Conservation (phyloP, 2,113 vertebrate species). For the Corydoras maculifer region DNA sequence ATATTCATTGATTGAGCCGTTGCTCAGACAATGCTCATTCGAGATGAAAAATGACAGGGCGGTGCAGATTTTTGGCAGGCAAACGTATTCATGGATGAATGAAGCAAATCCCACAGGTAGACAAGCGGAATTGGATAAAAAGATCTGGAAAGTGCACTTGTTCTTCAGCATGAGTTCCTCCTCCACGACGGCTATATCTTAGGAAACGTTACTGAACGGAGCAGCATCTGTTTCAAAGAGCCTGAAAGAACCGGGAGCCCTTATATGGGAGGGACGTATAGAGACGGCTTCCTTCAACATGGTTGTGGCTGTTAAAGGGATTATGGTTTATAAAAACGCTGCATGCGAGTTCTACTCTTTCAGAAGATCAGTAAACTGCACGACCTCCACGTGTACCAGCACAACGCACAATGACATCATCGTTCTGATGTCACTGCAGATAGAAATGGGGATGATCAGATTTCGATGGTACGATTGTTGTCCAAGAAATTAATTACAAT, state of each 20-base stretch:
- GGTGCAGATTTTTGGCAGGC: constrained; percentile 14
- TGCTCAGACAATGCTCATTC: constrained; percentile 10
- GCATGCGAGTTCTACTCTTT: no score
- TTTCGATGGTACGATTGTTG: no score
- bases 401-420: no score
- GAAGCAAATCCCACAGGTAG: constrained; percentile 17
- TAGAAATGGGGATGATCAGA: no score
- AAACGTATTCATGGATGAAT: constrained; percentile 18
- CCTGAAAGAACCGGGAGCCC: constrained; percentile 37
- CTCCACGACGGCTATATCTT: constrained; percentile 3
- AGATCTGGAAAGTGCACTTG: neutral
- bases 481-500: no score
- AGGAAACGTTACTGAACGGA: constrained; percentile 13
- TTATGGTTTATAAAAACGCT: no score
- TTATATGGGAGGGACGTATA: no score
- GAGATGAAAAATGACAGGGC: constrained; percentile 30
- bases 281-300: no score
- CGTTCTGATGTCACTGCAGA: no score
- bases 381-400: no score
- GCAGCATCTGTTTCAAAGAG: neutral
- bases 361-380: no score
- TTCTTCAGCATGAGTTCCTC: constrained; percentile 7
- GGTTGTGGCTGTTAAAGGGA: no score
- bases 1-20: constrained; percentile 20
- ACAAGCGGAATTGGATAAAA: constrained; percentile 10